Base-by-base conservation (phyloP, 2,888 invertebrate genomes). In the Tyria jacobaeae region DNA sequence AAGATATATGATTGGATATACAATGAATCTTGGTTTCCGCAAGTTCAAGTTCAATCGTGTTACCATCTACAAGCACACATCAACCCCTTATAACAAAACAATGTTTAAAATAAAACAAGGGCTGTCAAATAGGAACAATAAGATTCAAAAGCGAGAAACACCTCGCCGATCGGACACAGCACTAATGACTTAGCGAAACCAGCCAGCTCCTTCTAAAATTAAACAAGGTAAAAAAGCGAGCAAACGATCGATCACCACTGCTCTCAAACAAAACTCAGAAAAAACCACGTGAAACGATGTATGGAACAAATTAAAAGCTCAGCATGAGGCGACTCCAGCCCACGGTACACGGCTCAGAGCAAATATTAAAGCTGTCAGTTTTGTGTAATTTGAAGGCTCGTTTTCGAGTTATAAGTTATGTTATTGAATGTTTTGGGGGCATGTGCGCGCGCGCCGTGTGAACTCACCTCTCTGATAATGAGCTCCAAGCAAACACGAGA, bases 281-380 rank as follows among this genome's bases (percentile, higher is more conserved):
- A 80, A 89, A 88, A 86, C 83, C 85, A 88, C 88, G 84, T 84
- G 90, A 89, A 89, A 90, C 88, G 92, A 92, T 91, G 91, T 86
- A 89, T 87, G 91, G 90, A 92, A 91, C 92, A 92, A 93, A 93
- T 93, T 93, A 92, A 92, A 93, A 87, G 92, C 92, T 83, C 93
- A 92, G 93, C 93, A 86, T 93, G 93, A 89, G 89, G 88, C 88
- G 85, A 66, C 78, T 82, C 79, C 84, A 71, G 80, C 81, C 76
- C 82, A 80, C 85, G 81, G 67, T 73, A 78, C 81, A 73, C 80
- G 82, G 85, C 87, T 86, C 79, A 90, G 85, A 91, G 90, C 90
- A 90, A 92, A 92, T 92, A 92, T 93, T 92, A 92, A 92, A 91
- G 83, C 91, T 92, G 92, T 93, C 92, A 92, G 89, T 85, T 89